Percentiles rank a stretch among this genome's conserved stretches.
Evolutionary conservation across 2,113 vertebrate genomes (phyloP).

Genomic region (Lepus timidus): DNA sequence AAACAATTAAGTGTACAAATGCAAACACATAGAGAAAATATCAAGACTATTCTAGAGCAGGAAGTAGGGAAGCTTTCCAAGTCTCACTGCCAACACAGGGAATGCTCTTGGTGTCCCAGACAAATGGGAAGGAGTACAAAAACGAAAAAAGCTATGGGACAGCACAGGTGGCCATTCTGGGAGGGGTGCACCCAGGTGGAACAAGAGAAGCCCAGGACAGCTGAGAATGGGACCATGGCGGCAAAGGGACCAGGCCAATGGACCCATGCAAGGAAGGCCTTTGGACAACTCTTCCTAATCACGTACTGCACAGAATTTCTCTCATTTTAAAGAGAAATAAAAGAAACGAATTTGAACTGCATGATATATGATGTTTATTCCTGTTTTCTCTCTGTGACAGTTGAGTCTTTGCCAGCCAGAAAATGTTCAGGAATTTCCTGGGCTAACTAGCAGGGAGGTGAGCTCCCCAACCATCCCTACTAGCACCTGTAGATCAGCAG

Average conservation of each 20-base stretch:
- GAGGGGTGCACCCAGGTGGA: background rate
- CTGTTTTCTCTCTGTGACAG: slow-evolving; percentile 19
- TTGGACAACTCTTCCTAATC: background rate
- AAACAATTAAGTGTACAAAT: slow-evolving; percentile 36
- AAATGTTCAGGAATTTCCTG: background rate
- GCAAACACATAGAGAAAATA: background rate
- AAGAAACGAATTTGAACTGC: background rate
- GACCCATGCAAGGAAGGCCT: rapidly evolving
- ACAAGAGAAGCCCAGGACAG: background rate
- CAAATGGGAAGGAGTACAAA: background rate
- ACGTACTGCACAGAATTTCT: background rate
- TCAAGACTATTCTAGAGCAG: background rate
- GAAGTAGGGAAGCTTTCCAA: background rate
- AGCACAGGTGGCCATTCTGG: background rate
- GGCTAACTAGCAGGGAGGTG: background rate
- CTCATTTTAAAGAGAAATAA: background rate
- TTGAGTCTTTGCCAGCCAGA: background rate
- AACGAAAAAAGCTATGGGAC: background rate
- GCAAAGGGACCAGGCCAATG: background rate
- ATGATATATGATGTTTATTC: background rate
- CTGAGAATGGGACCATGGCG: background rate
- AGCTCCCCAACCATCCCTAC: background rate
- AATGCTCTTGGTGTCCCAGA: background rate
- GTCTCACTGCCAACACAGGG: slow-evolving; percentile 57
- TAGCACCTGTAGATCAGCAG: background rate